Base-by-base conservation (phyloP, 1,140 invertebrate species). In the Condylostylus longicornis region DNA sequence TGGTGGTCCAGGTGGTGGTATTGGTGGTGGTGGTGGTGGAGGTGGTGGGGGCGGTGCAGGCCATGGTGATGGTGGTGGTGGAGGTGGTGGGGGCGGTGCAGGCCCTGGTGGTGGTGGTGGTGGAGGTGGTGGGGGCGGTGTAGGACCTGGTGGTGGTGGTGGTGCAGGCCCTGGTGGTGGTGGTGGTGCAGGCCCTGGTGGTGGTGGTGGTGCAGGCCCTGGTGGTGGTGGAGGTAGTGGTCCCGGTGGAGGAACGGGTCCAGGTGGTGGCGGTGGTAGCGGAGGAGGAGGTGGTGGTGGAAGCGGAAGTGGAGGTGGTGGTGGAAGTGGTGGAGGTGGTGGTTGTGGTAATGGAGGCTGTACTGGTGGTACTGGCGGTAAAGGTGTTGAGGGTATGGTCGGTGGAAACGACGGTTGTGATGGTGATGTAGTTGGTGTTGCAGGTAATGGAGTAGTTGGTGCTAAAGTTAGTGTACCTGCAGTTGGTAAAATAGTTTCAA, bases 181-280 rank as follows among this genome's bases (percentile, higher is more conserved):
- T 23, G 35, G 0, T 18, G 34, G 30, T 38, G 29, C 31, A 23
- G 57, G 19, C 2, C 42, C 43, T 6, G 53, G 3, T 32, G 3
- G 10, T 2, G n/a, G 14, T 23, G 35, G 0, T 18, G 34, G 30
- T 38, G 29, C 31, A 23, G 57, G 19, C 2, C 42, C 43, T 6
- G 53, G 3, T 32, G 3, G 10, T 2, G n/a, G 14, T 23, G 35
- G 0, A 14, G 34, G 30, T 38, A 22, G 33, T 30, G 57, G 19
- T 2, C 42, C 43, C 5, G 53, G 3, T 32, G 3, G 10, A 2
- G n/a, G 14, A 20, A 33, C 0, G 14, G 34, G 30, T 38, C 21
- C 31, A 23, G 57, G 19, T 2, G 41, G 41, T 6, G 53, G n/a
- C n/a, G n/a, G n/a, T n/a, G n/a, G n/a, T n/a, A n/a, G n/a, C n/a